Base-by-base conservation (phyloP, 1,140 invertebrate species). In the Pissodes strobi region DNA sequence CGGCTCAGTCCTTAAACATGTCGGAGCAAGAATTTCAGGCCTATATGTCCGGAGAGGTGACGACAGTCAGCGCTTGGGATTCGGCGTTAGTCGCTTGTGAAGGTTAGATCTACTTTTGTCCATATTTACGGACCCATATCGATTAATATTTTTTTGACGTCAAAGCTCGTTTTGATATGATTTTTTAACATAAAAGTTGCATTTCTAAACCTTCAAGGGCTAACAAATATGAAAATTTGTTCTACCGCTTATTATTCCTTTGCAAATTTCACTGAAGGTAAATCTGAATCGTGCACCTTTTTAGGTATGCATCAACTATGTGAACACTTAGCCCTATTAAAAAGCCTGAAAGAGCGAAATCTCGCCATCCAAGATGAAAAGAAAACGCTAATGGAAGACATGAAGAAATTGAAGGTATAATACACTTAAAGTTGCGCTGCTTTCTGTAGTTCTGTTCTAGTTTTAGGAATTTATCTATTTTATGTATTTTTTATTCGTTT, bases 1-100 rank as follows among this genome's bases (percentile, higher is more conserved):
- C 91, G 22, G 92, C 92, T 1, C 92, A 97, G 75, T 97, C 93
- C 8, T 81, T 99, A n/a, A 93, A 88, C 74, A 91, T 99, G 86
- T 86, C 89, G 18, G 86, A 90, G 73, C 89, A 94, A 64, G 95
- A 99, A 79, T 99, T 98, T 79, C 87, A 97, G 66, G 87, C 90
- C 0, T 95, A 97, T 74, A 96, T 98, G 89, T 89, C 90, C n/a
- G 97, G 97, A 62, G 88, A 94, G 75, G 86, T 88, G 52, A 82
- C 89, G 4, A 88, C 88, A 10, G 87, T 88, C 10, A 88, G 87
- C 60, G 86, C 85, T 12, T 90, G 88, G 87, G 88, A 90, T 77
- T 89, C 87, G 34, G 86, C 86, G 43, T 74, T 89, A 17, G 83
- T 88, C 67, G 89, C 90, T 70, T 92, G 90, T 76, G 90, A 89